Evolutionary conservation across 2,888 invertebrate genomes (phyloP), one percentile per base, ranked within the genome.

Genomic region (Cabera pusaria): DNA sequence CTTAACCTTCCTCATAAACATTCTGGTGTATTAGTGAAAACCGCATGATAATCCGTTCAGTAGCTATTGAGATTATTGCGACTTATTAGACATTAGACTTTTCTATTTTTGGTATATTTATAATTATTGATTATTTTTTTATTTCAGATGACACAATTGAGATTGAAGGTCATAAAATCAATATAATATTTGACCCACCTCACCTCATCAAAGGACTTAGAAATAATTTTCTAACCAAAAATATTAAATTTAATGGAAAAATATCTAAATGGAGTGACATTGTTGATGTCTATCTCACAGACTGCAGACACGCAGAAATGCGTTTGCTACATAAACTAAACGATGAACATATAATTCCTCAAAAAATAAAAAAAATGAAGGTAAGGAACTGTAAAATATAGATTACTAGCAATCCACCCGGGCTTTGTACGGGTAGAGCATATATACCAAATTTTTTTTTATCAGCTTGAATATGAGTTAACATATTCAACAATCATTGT

Each of bases 171-270:
- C 6, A 21, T 8, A 28, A 8, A 5, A 14, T 47, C 6, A 37
- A 12, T 33, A 23, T 48, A 1, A 27, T 44, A 7, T 41, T 32
- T 23, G 48, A 52, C 11, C 48, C 52, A 31, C 32, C 39, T 1
- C 46, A 52, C 12, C 6, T 52, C 4, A 31, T 52, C 14, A 52
- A 49, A 23, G 44, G 52, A 1, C 3, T 48, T 0, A 21, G 52
- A 17, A 52, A 52, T 8, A 48, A 45, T 27, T 48, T 48, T 19
- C 7, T 45, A 5, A 28, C 35, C 1, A 45, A 48, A 33, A 17
- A 45, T 27, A 27, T 48, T 1, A 6, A 6, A 5, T 34, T 24
- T 6, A 7, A 40, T 2, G 27, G 19, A 1, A 31, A 31, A 16
- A 12, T 20, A 4, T 11, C 5, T 35, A 50, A 40, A 21, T 52